These are phyloP conservation scores for Penaeus monodon DNA, from an alignment of 2,888 invertebrate species.

Conservation along the genomic window DNA sequence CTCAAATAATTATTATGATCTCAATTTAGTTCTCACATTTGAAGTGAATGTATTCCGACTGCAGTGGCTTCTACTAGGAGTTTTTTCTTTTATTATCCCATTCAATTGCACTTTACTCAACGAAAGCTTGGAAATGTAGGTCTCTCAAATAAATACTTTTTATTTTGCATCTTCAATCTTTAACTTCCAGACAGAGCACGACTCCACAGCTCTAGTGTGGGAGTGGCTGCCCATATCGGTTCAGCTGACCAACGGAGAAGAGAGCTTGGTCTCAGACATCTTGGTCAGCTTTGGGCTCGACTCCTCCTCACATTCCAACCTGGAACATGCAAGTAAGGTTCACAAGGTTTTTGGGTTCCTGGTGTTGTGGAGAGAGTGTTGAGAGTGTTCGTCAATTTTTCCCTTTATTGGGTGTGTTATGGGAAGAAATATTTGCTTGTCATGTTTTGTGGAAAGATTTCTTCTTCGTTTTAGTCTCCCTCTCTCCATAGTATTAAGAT, in stretches of 20 bases:
- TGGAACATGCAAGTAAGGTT: constrained; percentile 58
- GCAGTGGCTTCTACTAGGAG: too few relatives aligned
- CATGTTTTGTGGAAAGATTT: too few relatives aligned
- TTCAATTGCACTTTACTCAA: too few relatives aligned
- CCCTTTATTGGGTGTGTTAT: neutral
- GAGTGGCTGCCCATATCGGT: constrained; percentile 57
- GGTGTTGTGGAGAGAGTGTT: too few relatives aligned
- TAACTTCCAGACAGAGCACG: constrained; percentile 46
- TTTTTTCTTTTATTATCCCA: too few relatives aligned
- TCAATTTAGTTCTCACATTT: too few relatives aligned
- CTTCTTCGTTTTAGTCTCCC: too few relatives aligned
- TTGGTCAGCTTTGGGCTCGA: constrained; percentile 46
- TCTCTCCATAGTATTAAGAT: too few relatives aligned
- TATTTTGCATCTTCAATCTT: neutral
- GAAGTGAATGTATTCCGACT: too few relatives aligned
- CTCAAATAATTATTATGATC: too few relatives aligned
- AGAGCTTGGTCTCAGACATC: constrained; percentile 36
- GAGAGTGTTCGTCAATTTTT: neutral
- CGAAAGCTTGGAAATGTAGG: too few relatives aligned
- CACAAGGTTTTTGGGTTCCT: neutral
- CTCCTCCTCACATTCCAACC: constrained; percentile 31
- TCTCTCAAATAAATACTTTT: neutral
- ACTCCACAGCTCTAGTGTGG: constrained; percentile 57
- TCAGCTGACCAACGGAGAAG: constrained; percentile 38
- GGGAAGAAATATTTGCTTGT: neutral